Evolutionary conservation across 2,888 invertebrate species (phyloP).

Genomic region (Agonopterix subpropinquella): DNA sequence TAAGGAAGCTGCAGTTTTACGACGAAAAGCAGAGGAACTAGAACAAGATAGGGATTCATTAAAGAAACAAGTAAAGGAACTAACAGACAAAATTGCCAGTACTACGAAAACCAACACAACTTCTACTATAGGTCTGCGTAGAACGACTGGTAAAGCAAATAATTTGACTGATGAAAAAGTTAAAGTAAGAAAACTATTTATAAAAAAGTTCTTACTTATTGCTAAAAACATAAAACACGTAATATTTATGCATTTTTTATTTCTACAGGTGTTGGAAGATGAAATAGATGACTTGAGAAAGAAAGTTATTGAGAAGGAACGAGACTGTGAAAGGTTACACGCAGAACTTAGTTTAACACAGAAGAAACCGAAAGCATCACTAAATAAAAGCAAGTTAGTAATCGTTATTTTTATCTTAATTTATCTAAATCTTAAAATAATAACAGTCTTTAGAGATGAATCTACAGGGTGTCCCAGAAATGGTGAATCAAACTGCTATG

Average conservation of each 20-base stretch:
- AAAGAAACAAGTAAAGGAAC: constrained; percentile 84
- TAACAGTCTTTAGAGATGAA: too few species aligned
- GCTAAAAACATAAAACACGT: neutral
- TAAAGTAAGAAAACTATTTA: constrained; percentile 52
- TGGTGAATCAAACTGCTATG: too few species aligned
- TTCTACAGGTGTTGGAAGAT: constrained; percentile 77
- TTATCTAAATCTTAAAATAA: too few species aligned
- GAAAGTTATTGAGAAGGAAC: constrained; percentile 88
- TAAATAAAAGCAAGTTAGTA: constrained; percentile 79
- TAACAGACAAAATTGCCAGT: constrained; percentile 81
- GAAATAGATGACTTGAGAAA: constrained; percentile 84
- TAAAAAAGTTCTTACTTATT: neutral
- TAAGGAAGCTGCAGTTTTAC: constrained; percentile 87
- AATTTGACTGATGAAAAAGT: constrained; percentile 80
- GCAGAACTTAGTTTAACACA: constrained; percentile 80
- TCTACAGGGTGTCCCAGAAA: too few species aligned
- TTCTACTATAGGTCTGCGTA: constrained; percentile 40
- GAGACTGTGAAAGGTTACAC: constrained; percentile 85
- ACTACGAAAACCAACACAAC: constrained; percentile 51
- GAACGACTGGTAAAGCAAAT: constrained; percentile 52
- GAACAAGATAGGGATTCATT: constrained; percentile 86
- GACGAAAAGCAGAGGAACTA: constrained; percentile 88
- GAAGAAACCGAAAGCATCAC: constrained; percentile 77
- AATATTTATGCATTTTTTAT: neutral
- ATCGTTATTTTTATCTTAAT: neutral